Base-by-base conservation (phyloP, 2,113 vertebrate genomes). In the Tyrannus savana region DNA sequence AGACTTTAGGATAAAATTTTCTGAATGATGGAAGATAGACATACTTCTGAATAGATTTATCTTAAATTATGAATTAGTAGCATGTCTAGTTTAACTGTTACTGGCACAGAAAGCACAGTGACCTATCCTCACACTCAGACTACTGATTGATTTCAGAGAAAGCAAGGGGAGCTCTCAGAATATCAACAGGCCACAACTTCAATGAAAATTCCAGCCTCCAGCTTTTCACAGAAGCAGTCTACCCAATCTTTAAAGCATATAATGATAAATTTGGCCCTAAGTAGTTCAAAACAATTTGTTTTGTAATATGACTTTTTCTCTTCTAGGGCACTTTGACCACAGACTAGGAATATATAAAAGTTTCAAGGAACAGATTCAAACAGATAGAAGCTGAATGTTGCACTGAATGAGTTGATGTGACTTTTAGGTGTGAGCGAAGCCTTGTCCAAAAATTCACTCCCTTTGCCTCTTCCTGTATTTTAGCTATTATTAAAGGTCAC, bases 311-410 rank as follows among this genome's bases (percentile, higher is more conserved):
- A 16, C 35, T 79, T 90, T 72, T 73, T 80, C 33, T 72, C 53
- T 78, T 79, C 28, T 16, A 69, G 81, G 89, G 22, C 84, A 79
- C 81, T 94, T 91, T 96, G 87, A 95, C 87, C 89, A 68, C 50
- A 62, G 31, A 75, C 68, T 21, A 92, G 74, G 44, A 84, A 60
- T 87, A 41, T 39, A 14, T 35, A 55, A 68, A 88, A 42, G 19
- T 79, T 94, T 87, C n/a, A 67, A 89, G 53, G 66, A 87, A 44
- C 14, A 79, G 52, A 41, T 78, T 92, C 58, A 79, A 89, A 46
- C 8, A 79, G 46, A 58, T 53, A n/a, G 35, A 64, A 92, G 27
- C 0, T 25, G 42, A 79, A 66, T 46, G 49, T 67, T 72, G 24
- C 55, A 31, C 19, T 33, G 19, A 85, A 55, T 23, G 53, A 49